A percentile compares a stretch with the other conserved stretches of the same genome.
Conservation (phyloP, 1,140 invertebrate species). For the Hycleus phaleratus region DNA sequence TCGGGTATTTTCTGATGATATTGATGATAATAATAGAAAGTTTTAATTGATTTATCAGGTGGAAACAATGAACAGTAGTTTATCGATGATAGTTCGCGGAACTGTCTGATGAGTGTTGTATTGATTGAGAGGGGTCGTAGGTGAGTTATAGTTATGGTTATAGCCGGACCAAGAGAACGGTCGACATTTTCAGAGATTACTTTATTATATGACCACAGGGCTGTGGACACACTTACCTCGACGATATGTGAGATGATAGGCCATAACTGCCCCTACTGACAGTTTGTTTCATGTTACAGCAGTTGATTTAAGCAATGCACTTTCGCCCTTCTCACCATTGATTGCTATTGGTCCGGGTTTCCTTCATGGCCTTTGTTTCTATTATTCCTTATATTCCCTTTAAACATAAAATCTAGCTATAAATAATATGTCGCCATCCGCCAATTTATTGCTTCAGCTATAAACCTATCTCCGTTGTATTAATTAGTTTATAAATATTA, state of each 20-base stretch:
- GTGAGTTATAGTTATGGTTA: conserved; percentile 42
- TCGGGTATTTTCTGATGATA: neutral
- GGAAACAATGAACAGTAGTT: conserved; percentile 17
- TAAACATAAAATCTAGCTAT: conserved; percentile 25
- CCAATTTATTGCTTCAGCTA: conserved; percentile 29
- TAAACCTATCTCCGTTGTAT: conserved; percentile 26
- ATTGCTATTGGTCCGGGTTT: conserved; percentile 30
- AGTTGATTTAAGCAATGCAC: conserved; percentile 38
- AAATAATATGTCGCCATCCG: conserved; percentile 32
- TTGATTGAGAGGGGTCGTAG: conserved; percentile 18
- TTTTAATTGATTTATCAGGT: conserved; percentile 33
- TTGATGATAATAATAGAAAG: neutral
- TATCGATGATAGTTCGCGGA: conserved; percentile 17
- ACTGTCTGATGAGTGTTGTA: conserved; percentile 21
- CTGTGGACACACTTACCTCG: conserved; percentile 34
- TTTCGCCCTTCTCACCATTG: conserved; percentile 26
- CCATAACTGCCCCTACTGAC: conserved; percentile 35
- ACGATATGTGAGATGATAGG: conserved; percentile 37
- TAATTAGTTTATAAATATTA: conserved; percentile 32
- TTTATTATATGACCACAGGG: conserved; percentile 38
- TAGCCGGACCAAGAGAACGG: conserved; percentile 28
- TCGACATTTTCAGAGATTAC: conserved; percentile 37
- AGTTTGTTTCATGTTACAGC: conserved; percentile 37
- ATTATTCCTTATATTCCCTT: conserved; percentile 21
- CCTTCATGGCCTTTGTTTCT: conserved; percentile 27